Conservation (phyloP, 2,113 vertebrate genomes). For the Cololabis saira region DNA sequence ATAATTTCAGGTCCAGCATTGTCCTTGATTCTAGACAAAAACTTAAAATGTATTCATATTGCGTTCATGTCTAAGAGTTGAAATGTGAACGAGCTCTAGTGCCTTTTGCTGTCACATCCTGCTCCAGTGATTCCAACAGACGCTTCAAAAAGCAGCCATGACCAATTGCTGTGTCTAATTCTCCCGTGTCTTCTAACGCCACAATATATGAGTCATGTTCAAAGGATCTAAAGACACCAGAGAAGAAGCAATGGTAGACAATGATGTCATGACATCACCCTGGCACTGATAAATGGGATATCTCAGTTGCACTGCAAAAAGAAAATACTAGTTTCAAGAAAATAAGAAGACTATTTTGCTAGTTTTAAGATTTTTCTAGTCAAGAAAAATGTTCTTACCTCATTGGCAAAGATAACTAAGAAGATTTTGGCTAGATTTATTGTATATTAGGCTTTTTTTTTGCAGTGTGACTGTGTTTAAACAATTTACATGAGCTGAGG, state of each 20-base stretch:
- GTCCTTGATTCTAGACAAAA: background rate
- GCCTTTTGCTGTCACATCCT: conserved; percentile 18
- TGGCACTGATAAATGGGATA: conserved; percentile 72
- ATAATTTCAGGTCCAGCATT: background rate
- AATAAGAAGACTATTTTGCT: too few relatives aligned
- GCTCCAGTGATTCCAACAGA: conserved; percentile 6
- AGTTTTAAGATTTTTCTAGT: too few relatives aligned
- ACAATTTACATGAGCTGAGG: conserved; percentile 78
- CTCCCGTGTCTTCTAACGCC: conserved; percentile 34
- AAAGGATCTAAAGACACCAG: conserved; percentile 36
- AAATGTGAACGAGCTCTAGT: conserved; percentile 6
- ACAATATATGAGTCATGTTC: conserved; percentile 59
- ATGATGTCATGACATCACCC: conserved; percentile 73
- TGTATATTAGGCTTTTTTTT: too few relatives aligned
- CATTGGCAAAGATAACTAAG: too few relatives aligned
- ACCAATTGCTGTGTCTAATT: conserved; percentile 52
- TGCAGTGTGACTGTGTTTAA: conserved; percentile 68
- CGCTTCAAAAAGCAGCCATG: conserved; percentile 37
- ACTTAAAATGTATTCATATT: conserved; percentile 10
- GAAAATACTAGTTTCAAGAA: too few relatives aligned
- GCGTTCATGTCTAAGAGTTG: background rate
- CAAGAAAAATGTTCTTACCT: too few relatives aligned
- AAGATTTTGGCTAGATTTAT: too few relatives aligned
- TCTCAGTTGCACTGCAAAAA: conserved; percentile 47
- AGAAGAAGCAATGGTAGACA: conserved; percentile 59